These are phyloP conservation scores for Nilaparvata lugens DNA, from an alignment of 1,140 invertebrate genomes.

Conservation along the genomic window DNA sequence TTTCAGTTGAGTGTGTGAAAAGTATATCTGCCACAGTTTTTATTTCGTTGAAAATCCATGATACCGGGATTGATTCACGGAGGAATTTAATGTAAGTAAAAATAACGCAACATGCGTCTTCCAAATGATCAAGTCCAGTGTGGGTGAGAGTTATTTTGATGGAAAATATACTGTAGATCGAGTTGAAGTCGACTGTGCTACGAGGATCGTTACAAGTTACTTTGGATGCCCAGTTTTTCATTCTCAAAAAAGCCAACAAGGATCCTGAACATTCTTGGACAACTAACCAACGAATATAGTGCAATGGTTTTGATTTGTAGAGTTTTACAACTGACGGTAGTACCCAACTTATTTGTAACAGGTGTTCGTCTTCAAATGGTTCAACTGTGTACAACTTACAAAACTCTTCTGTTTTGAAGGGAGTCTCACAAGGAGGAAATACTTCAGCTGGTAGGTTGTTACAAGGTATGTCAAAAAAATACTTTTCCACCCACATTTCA, in stretches of 20 bases:
- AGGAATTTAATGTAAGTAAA: slow-evolving; percentile 70
- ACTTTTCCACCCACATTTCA: slow-evolving; percentile 52
- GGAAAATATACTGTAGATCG: slow-evolving; percentile 48
- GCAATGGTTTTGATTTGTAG: slow-evolving; percentile 69
- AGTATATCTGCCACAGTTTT: slow-evolving; percentile 59
- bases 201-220: slow-evolving; percentile 64
- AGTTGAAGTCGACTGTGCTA: slow-evolving; percentile 52
- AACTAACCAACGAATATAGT: slow-evolving; percentile 71
- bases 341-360: slow-evolving; percentile 69
- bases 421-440: slow-evolving; percentile 41
- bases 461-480: slow-evolving; percentile 52
- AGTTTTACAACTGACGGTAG: slow-evolving; percentile 60
- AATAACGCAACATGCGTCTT: slow-evolving; percentile 55
- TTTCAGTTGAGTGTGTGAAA: slow-evolving; percentile 53
- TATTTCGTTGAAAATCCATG: slow-evolving; percentile 66
- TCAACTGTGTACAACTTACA: slow-evolving; percentile 67
- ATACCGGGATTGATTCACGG: slow-evolving; percentile 45
- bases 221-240: slow-evolving; percentile 76
- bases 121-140: slow-evolving; percentile 62
- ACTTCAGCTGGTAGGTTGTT: slow-evolving; percentile 52
- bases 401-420: slow-evolving; percentile 51
- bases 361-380: slow-evolving; percentile 59
- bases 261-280: slow-evolving; percentile 85
- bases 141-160: slow-evolving; percentile 69
- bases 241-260: slow-evolving; percentile 70